Conservation (phyloP, 2,888 invertebrate species). For the Nephrotoma guestfalica region DNA sequence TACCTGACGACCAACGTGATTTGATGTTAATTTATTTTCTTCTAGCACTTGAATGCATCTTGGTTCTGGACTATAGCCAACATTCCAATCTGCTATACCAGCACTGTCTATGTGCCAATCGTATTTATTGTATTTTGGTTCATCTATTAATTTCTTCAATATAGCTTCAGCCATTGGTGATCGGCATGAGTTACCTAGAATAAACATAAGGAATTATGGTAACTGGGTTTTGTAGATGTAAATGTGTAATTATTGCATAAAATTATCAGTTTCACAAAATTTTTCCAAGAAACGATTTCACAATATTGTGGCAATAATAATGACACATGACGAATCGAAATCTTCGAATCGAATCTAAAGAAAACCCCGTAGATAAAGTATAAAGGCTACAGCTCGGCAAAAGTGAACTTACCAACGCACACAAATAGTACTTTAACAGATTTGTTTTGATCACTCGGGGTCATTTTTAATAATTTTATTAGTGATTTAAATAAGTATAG, state of each 20-base stretch:
- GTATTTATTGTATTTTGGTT: conserved; percentile 26
- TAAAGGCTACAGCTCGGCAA: neutral
- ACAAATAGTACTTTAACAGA: conserved; percentile 23
- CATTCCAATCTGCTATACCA: conserved; percentile 73
- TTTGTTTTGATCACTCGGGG: neutral
- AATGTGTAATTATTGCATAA: neutral
- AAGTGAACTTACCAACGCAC: conserved; percentile 22
- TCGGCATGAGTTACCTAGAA: conserved; percentile 78
- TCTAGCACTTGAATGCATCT: conserved; percentile 42
- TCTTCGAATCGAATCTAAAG: neutral
- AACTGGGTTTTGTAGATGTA: neutral
- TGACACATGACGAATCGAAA: too few species aligned
- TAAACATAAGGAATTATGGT: neutral
- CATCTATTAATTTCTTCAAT: conserved; percentile 35
- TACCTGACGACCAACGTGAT: conserved; percentile 46
- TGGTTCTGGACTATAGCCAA: conserved; percentile 59
- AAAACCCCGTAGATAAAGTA: neutral
- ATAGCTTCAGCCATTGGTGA: conserved; percentile 92
- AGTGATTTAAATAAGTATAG: too few species aligned
- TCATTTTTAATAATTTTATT: too few species aligned
- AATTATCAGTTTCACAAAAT: neutral
- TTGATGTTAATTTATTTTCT: conserved; percentile 43
- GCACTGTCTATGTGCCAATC: conserved; percentile 81
- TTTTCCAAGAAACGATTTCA: neutral
- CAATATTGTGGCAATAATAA: neutral